Conservation (phyloP, 1,140 invertebrate genomes). For the Drosophila rhopaloa region DNA sequence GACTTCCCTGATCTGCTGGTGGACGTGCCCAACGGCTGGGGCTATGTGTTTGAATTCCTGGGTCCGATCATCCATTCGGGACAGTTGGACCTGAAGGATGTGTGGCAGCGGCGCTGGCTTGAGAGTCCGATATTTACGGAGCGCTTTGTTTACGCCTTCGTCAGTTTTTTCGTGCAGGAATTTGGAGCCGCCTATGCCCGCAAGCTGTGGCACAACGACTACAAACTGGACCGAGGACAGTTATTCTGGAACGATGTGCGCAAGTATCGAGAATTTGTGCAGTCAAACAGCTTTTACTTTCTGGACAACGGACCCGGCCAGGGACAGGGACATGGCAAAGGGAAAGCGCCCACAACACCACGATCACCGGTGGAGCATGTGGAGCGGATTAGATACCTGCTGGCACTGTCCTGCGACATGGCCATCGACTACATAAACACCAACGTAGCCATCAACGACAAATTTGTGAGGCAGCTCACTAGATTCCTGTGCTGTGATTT, state of each 20-base stretch:
- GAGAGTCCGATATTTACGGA: slow-evolving; percentile 47
- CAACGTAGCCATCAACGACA: slow-evolving; percentile 69
- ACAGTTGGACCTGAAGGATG: slow-evolving; percentile 56
- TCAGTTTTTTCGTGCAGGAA: slow-evolving; percentile 72
- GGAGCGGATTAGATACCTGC: slow-evolving; percentile 62
- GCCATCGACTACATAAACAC: slow-evolving; percentile 82
- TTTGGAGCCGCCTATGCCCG: slow-evolving; percentile 71
- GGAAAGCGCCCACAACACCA: slow-evolving; percentile 29
- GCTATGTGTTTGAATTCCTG: slow-evolving; percentile 76
- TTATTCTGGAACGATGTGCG: slow-evolving; percentile 62
- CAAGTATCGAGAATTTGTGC: slow-evolving; percentile 64
- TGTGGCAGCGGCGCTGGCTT: slow-evolving; percentile 72
- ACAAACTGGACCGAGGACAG: slow-evolving; percentile 68
- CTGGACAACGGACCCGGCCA: slow-evolving; percentile 45
- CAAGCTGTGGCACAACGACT: slow-evolving; percentile 73
- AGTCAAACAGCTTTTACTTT: slow-evolving; percentile 64
- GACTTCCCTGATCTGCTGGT: slow-evolving; percentile 68
- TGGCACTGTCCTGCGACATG: slow-evolving; percentile 62
- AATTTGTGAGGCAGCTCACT: slow-evolving; percentile 72
- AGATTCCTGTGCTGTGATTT: slow-evolving; percentile 81
- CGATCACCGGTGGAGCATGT: slow-evolving; percentile 64
- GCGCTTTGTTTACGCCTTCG: slow-evolving; percentile 70
- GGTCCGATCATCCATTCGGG: slow-evolving; percentile 69
- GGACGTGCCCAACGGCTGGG: slow-evolving; percentile 78
- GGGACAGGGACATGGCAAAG: slow-evolving; percentile 6